Evolutionary conservation across 2,113 vertebrate species (phyloP).

Genomic region (Chauna torquata): DNA sequence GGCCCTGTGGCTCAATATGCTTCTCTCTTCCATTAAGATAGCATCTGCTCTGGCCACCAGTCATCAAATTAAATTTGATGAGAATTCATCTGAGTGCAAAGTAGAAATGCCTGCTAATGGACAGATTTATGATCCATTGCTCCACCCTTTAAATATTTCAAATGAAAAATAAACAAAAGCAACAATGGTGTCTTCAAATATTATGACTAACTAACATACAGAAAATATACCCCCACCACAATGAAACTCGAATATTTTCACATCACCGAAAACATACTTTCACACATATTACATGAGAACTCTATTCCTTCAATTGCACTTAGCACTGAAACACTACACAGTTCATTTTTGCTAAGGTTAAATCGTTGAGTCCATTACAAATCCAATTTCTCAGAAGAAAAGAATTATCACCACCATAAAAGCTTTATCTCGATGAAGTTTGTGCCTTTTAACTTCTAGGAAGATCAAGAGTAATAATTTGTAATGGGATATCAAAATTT

Average conservation of each 20-base stretch:
- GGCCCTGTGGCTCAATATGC: slow-evolving; percentile 56
- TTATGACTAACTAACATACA: not conserved
- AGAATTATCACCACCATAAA: slow-evolving; percentile 32
- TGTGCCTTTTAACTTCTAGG: slow-evolving; percentile 15
- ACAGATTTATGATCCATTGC: slow-evolving; percentile 49
- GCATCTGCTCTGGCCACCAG: slow-evolving; percentile 72
- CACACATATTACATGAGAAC: not conserved
- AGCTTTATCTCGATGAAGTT: slow-evolving; percentile 16
- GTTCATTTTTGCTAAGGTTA: slow-evolving; percentile 38
- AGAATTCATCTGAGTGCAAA: slow-evolving; percentile 68
- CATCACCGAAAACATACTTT: not conserved
- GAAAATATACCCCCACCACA: not conserved
- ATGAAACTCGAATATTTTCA: not conserved
- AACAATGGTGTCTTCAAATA: not conserved
- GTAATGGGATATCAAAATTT: slow-evolving; percentile 1
- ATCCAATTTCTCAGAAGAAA: slow-evolving; percentile 25
- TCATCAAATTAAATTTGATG: slow-evolving; percentile 75
- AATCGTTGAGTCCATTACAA: slow-evolving; percentile 24
- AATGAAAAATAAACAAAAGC: slow-evolving; percentile 47
- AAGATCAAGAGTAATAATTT: slow-evolving; percentile 24
- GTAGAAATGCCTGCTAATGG: slow-evolving; percentile 61
- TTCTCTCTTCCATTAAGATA: slow-evolving; percentile 70
- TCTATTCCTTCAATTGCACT: not conserved
- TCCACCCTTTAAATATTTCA: slow-evolving; percentile 37
- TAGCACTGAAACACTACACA: not conserved